Conservation (phyloP, 2,797 vertebrate genomes). For the Sebastes minor region DNA sequence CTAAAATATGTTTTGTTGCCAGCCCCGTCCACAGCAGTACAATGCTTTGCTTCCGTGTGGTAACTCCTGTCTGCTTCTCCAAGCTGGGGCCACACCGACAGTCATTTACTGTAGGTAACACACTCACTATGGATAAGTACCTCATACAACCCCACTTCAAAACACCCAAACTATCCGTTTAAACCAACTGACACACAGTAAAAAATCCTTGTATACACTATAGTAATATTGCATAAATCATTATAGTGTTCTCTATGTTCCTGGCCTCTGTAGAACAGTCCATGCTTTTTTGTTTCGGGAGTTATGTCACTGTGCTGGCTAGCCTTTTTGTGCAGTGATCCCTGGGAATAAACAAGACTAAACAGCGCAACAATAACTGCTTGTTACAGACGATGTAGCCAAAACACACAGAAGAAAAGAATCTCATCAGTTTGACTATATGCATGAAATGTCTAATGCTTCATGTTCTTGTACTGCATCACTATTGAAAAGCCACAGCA, state of each 20-base stretch:
- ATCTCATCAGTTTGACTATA: neutral
- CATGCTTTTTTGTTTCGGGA: neutral
- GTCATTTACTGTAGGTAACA: neutral
- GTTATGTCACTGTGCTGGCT: neutral
- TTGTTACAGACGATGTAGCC: neutral
- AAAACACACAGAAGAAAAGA: neutral
- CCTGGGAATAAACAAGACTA: neutral
- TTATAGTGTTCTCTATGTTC: neutral
- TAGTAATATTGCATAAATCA: neutral
- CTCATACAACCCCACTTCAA: too few species aligned
- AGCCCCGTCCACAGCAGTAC: neutral
- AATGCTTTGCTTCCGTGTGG: neutral
- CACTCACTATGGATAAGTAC: too few species aligned
- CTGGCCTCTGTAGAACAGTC: neutral
- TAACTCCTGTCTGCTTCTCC: neutral
- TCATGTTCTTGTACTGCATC: constrained; percentile 11
- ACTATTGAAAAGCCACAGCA: neutral
- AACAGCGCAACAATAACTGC: neutral
- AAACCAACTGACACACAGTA: neutral
- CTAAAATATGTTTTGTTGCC: too few species aligned
- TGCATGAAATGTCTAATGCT: neutral
- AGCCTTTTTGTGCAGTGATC: neutral
- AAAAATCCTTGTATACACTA: neutral
- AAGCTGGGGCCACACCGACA: neutral
- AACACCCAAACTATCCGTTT: too few species aligned